Conservation (phyloP, 2,113 vertebrate species). For the Neogale vison region DNA sequence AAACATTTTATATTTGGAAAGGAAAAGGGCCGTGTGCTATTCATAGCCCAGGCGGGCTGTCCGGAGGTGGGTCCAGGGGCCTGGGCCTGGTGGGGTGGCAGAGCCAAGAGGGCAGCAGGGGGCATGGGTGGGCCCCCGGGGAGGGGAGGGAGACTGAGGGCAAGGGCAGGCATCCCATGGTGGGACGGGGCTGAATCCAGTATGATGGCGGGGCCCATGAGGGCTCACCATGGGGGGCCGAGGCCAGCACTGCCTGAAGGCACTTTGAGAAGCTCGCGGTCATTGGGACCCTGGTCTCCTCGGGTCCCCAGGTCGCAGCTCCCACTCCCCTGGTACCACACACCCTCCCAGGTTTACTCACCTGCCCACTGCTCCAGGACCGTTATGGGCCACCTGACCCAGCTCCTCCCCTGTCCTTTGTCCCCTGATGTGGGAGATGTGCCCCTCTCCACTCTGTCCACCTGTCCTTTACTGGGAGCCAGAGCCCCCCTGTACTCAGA, state of each 20-base stretch:
- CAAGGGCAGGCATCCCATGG: fast-evolving
- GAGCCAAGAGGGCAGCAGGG: background rate
- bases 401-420: background rate
- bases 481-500: too few relatives aligned
- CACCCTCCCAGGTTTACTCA: background rate
- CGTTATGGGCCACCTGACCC: background rate
- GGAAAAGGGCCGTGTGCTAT: conserved; percentile 64
- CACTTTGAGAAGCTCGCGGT: background rate
- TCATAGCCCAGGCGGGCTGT: conserved; percentile 44
- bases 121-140: background rate
- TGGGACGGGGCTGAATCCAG: too few relatives aligned
- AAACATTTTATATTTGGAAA: conserved; percentile 64
- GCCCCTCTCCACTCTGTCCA: background rate
- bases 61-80: background rate
- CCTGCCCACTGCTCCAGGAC: background rate
- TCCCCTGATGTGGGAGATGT: fast-evolving
- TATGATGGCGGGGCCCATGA: background rate
- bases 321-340: fast-evolving
- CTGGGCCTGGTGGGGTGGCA: background rate
- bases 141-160: background rate
- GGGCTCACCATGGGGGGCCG: background rate
- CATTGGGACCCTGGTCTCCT: background rate
- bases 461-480: background rate
- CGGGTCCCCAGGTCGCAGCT: background rate
- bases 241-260: background rate